Base-by-base conservation (phyloP, 2,888 invertebrate species). In the Achlya flavicornis region DNA sequence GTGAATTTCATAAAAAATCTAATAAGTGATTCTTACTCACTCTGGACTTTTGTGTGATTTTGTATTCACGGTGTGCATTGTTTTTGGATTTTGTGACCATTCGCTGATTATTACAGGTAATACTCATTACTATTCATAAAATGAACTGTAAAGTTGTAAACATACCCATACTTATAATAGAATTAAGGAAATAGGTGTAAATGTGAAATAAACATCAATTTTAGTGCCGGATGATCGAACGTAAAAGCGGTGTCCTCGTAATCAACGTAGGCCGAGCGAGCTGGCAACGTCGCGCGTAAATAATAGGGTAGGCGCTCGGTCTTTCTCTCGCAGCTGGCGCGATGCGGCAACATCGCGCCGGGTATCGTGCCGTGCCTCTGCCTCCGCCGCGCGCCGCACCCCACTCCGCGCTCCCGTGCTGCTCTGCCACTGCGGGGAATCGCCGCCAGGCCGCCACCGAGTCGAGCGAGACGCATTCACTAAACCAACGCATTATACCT, bases 171-270 rank as follows among this genome's bases (percentile, higher is more conserved):
- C 69, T 76, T 64, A 60, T 68, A 62, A 69, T 68, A 66, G 72
- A 77, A 76, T 69, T 68, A 67, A 61, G 70, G 66, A 74, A 76
- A 68, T 70, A 63, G 62, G 71, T 64, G 38, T 71, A 81, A 84
- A 79, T 75, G 72, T 66, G 74, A 76, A 72, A 77, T 79, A 89
- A 79, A 82, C 78, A 71, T 77, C 69, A 76, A 82, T 85, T 85
- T 84, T 82, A 81, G 80, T 84, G 82, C 86, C 89, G 91, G 87
- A 89, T 90, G 88, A 91, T 92, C 85, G 85, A 91, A 93, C 93
- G 92, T 93, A 92, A 92, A 92, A 92, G 91, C 92, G 89, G 90
- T 93, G 93, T 93, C 93, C 93, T 93, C 93, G 93, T 93, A 93
- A 93, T 93, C 90, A 93, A 93, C 93, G 93, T 93, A 93, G 92